phyloP scores from a whole-genome alignment of 2,888 invertebrate genomes.

The Sarcophaga subvicina region DNA sequence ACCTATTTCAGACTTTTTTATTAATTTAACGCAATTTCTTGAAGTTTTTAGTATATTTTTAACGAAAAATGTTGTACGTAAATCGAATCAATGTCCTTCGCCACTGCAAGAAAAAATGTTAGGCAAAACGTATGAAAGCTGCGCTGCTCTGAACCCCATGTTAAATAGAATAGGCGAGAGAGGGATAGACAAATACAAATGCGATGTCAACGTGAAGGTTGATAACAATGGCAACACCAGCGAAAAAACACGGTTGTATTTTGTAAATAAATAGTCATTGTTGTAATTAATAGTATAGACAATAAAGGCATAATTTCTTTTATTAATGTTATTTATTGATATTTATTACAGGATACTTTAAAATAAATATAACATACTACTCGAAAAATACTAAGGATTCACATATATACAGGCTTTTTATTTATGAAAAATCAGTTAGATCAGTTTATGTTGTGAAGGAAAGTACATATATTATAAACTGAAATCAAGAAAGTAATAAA shows the following conservation, averaged over 20 bases:
- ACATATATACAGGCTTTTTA: too few species aligned
- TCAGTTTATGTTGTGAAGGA: too few species aligned
- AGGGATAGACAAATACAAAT: constrained; percentile 17
- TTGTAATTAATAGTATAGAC: neutral
- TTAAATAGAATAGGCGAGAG: constrained; percentile 29
- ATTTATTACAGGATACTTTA: too few species aligned
- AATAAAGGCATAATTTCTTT: too few species aligned
- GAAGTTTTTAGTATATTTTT: constrained; percentile 21
- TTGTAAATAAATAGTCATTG: neutral
- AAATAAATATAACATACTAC: too few species aligned
- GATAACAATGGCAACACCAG: constrained; percentile 45
- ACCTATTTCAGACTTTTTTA: constrained; percentile 7
- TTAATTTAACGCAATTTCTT: constrained; percentile 2
- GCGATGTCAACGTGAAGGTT: constrained; percentile 40
- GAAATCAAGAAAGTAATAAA: too few species aligned
- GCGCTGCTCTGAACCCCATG: constrained; percentile 35
- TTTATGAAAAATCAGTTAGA: too few species aligned
- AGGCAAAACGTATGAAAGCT: constrained; percentile 54
- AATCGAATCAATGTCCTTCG: constrained; percentile 56
- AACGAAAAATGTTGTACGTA: constrained; percentile 44
- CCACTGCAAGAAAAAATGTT: constrained; percentile 56
- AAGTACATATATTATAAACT: too few species aligned
- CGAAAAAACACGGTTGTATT: neutral
- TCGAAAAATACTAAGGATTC: too few species aligned
- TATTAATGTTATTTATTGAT: too few species aligned